Evolutionary conservation across 1,140 invertebrate genomes (phyloP), one percentile per base, ranked within the genome.

Genomic region (Heterodera carotae): DNA sequence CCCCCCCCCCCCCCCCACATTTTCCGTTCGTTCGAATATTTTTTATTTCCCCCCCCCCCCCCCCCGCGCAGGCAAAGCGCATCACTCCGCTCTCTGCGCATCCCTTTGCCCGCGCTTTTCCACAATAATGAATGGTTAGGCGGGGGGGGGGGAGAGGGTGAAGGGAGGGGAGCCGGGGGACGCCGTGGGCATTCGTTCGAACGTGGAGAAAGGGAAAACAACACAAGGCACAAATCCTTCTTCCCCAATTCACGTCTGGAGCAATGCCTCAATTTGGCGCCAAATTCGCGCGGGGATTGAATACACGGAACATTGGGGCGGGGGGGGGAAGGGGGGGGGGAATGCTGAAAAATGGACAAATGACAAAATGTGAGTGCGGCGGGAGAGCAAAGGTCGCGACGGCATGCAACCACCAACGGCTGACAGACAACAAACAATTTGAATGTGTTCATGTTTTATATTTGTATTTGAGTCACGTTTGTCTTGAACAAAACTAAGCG

Each of bases 161-260:
- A 15, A 15, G 48, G 48, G 48, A 15, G 48, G 48, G 48, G 48
- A 12, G 48, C 10, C 0, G 18, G 48, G 48, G 48, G 48, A 53
- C 48, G 48, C 48, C 48, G 48, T 53, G 48, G 48, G 48, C 48
- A 53, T 53, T 53, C 48, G 48, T 53, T 53, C 48, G 48, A 53
- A 53, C 48, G 48, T 53, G 48, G 48, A 53, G 48, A 53, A 53
- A 53, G 48, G 48, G 48, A 53, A 53, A 53, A 53, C 48, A 53
- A 53, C 48, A 15, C 48, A 53, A 53, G 18, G 48, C 48, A 53
- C 48, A 53, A 22, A 12, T 15, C 10, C n/a, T n/a, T n/a, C n/a
- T 53, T 18, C 18, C 48, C 48, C 48, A 53, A 53, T 15, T 53
- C 48, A 53, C 48, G 48, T 53, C 48, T 53, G 48, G 10, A 22